Evolutionary conservation across 2,113 vertebrate genomes (phyloP).

Genomic region (Rhipidura dahli): DNA sequence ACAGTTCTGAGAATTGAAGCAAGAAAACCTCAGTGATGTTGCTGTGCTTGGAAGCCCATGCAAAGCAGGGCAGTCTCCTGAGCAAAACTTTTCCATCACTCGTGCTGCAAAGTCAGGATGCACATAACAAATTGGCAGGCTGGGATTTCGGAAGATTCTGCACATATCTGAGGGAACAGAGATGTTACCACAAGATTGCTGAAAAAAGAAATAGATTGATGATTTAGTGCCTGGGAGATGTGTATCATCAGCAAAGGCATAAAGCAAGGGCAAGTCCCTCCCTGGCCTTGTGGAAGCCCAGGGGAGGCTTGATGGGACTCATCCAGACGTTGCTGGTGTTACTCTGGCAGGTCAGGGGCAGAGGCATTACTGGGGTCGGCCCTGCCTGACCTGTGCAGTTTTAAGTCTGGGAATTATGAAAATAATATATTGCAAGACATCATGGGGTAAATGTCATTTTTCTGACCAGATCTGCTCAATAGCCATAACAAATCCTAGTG

Average conservation of each 20-base stretch:
- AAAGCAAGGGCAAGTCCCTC: neutral
- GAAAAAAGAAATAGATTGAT: neutral
- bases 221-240: neutral
- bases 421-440: neutral
- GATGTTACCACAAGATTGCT: neutral
- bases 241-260: neutral
- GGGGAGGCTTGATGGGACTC: neutral
- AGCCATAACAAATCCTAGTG: neutral
- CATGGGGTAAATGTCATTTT: neutral
- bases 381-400: neutral
- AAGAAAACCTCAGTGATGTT: neutral
- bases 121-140: neutral
- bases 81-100: neutral
- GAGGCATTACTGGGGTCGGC: neutral
- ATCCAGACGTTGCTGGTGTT: accelerated
- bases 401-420: neutral
- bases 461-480: neutral
- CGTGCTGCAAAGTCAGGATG: neutral
- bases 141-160: neutral
- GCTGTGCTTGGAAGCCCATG: neutral
- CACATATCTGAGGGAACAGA: neutral
- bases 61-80: neutral
- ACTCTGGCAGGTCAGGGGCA: neutral
- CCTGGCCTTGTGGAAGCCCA: neutral
- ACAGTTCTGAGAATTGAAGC: neutral